Percentiles rank a stretch among this genome's conserved stretches.
These are phyloP conservation scores for Mesembrinibis cayennensis DNA, from an alignment of 2,113 vertebrate species.

Conservation along the genomic window DNA sequence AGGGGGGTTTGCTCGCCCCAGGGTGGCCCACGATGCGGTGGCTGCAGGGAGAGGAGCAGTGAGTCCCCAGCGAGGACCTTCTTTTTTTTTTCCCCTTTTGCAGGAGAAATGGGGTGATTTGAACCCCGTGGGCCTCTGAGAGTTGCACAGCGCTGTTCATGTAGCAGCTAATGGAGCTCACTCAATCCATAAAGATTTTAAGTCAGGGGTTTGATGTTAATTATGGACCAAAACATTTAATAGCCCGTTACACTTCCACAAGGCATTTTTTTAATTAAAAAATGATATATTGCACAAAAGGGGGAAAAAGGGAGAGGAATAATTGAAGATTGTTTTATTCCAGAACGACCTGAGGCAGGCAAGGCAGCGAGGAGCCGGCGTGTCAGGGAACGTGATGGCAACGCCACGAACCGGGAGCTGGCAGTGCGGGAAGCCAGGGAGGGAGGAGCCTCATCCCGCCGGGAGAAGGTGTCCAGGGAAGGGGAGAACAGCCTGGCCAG, in stretches of 20 bases:
- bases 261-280: conserved; percentile 79
- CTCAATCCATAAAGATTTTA: conserved; percentile 32
- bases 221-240: conserved; percentile 75
- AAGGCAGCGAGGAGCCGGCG: rapidly evolving
- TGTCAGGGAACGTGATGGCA: not conserved
- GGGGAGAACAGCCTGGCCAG: not conserved
- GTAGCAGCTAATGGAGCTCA: conserved; percentile 17
- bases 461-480: not conserved
- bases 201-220: conserved; percentile 72
- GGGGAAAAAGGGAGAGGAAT: conserved; percentile 19
- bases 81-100: not conserved
- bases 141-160: not conserved
- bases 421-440: not conserved
- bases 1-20: rapidly evolving
- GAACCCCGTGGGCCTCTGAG: not conserved
- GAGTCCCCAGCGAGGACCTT: not conserved
- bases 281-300: conserved; percentile 59
- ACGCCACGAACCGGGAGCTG: not conserved
- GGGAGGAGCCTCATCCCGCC: not conserved
- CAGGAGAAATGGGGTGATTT: not conserved
- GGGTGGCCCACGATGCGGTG: rapidly evolving
- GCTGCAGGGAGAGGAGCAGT: not conserved
- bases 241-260: conserved; percentile 58
- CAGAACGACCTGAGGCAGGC: conserved; percentile 12
- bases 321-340: conserved; percentile 63